These are phyloP conservation scores for Spheniscus mendiculus DNA, from an alignment of 2,113 vertebrate genomes.

Conservation along the genomic window DNA sequence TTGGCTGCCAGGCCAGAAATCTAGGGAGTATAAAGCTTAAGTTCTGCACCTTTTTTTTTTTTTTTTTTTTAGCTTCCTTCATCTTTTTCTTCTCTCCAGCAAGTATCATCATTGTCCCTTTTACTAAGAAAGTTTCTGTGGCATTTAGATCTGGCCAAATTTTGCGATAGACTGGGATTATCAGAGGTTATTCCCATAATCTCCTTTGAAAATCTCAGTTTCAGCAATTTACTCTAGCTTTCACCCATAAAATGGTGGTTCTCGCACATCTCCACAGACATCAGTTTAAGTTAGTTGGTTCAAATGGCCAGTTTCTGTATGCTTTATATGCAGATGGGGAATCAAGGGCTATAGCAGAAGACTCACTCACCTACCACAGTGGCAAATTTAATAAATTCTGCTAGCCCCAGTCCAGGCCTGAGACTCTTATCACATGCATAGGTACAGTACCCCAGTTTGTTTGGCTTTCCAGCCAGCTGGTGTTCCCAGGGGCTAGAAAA, in stretches of 20 bases:
- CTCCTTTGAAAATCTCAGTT: background rate
- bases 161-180: background rate
- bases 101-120: background rate
- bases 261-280: background rate
- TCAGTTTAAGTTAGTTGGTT: background rate
- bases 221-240: background rate
- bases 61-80: background rate
- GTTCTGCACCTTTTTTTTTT: background rate
- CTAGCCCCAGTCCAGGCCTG: background rate
- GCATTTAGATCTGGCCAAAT: background rate
- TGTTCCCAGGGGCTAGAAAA: background rate
- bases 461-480: background rate
- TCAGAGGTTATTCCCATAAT: background rate
- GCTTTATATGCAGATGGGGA: background rate
- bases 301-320: background rate
- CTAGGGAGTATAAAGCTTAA: background rate
- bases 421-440: background rate
- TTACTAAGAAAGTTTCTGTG: background rate
- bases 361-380: background rate
- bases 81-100: background rate
- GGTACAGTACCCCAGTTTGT: background rate
- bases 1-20: background rate
- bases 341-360: background rate
- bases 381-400: background rate
- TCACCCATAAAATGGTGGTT: background rate